These are phyloP conservation scores for Epsilonema sp. DNA, from an alignment of 2,888 invertebrate genomes.

Conservation along the genomic window DNA sequence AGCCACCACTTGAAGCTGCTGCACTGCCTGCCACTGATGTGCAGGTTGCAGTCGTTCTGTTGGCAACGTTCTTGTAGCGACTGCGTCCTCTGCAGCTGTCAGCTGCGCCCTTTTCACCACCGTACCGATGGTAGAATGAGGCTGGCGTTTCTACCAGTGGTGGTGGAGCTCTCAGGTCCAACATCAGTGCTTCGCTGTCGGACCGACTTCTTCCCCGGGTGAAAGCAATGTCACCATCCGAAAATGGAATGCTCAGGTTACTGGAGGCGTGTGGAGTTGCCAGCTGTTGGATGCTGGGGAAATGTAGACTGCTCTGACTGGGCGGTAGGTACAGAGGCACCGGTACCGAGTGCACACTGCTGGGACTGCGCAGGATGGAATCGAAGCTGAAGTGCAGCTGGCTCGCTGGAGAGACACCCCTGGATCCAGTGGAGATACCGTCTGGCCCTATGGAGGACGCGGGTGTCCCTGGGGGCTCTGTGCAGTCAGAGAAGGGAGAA, in stretches of 20 bases:
- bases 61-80: neutral
- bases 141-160: no score
- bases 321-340: neutral
- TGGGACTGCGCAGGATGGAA: slow-evolving; percentile 11
- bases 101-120: slow-evolving; percentile 9
- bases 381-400: slow-evolving; percentile 17
- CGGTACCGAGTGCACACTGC: neutral
- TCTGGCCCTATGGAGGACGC: slow-evolving; percentile 13
- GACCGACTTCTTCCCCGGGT: slow-evolving; percentile 20
- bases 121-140: no score
- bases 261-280: slow-evolving; percentile 11
- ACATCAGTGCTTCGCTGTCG: slow-evolving; percentile 21
- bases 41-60: no score
- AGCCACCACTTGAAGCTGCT: no score
- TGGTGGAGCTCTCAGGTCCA: neutral
- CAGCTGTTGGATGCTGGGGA: slow-evolving; percentile 1
- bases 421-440: slow-evolving; percentile 13
- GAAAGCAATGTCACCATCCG: slow-evolving; percentile 1
- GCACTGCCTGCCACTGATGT: no score
- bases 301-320: neutral
- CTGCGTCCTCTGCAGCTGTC: neutral
- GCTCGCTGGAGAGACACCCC: neutral
- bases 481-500: slow-evolving; percentile 20
- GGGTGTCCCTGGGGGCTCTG: slow-evolving; percentile 14
- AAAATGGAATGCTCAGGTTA: slow-evolving; percentile 6